A percentile compares a stretch with the other conserved stretches of the same genome.
Conservation (phyloP, 2,888 invertebrate genomes). For the Cerceris ruficornis region DNA sequence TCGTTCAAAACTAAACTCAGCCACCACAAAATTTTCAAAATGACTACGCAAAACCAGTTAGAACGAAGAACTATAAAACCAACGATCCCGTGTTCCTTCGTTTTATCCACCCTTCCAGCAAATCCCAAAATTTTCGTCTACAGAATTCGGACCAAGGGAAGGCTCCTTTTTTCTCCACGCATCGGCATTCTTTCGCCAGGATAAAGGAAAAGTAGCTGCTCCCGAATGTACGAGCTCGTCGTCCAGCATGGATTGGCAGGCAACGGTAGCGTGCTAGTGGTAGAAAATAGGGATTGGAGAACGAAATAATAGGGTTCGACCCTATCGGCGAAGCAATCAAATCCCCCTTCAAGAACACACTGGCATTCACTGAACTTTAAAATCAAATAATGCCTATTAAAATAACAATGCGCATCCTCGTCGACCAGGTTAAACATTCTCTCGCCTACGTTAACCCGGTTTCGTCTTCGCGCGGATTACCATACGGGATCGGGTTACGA, state of each 20-base stretch:
- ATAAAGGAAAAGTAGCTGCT: conserved; percentile 57
- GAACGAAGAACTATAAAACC: no score
- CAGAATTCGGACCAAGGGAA: not conserved
- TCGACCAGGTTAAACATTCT: conserved; percentile 80
- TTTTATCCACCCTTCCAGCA: no score
- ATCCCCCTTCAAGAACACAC: conserved; percentile 77
- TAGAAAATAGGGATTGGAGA: conserved; percentile 67
- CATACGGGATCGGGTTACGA: conserved; percentile 81
- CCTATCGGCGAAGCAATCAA: conserved; percentile 80
- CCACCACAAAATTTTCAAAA: no score
- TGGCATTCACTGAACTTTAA: conserved; percentile 81
- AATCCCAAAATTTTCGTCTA: not conserved
- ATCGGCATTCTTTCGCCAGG: conserved; percentile 34
- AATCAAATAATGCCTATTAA: conserved; percentile 82
- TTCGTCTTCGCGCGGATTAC: conserved; percentile 71
- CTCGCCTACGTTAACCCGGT: conserved; percentile 72
- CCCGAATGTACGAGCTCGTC: conserved; percentile 56
- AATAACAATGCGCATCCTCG: conserved; percentile 80
- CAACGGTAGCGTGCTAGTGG: conserved; percentile 29
- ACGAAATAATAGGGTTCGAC: conserved; percentile 79
- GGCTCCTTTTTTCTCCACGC: conserved; percentile 14
- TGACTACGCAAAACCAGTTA: no score
- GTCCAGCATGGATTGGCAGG: conserved; percentile 29
- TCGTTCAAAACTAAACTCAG: no score
- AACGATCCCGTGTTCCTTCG: no score